Conservation (phyloP, 2,797 vertebrate genomes). For the Tolypeutes matacus region DNA sequence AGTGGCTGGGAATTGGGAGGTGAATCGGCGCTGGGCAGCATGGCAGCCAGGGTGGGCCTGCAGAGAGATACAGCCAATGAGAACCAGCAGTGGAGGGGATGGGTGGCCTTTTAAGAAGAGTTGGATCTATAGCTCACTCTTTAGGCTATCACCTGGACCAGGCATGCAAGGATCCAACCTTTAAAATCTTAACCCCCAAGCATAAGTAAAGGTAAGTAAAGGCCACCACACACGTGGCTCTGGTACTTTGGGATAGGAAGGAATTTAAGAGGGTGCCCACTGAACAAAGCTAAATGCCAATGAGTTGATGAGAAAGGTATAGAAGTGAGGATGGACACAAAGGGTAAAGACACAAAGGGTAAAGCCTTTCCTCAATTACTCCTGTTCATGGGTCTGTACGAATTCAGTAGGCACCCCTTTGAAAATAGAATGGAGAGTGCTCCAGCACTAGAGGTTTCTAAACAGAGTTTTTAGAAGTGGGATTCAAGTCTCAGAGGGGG, state of each 20-base stretch:
- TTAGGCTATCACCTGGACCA: not conserved
- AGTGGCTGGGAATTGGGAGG: not conserved
- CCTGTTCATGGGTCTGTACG: not conserved
- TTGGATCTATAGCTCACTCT: not conserved
- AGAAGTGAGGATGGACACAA: not conserved
- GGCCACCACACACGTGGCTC: not conserved
- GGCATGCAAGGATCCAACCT: not conserved
- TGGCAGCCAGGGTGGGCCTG: not conserved
- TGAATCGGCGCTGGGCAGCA: not conserved
- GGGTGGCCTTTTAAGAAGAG: not conserved
- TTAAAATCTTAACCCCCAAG: not conserved
- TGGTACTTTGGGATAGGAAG: not conserved
- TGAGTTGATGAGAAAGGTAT: not conserved
- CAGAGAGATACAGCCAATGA: not conserved
- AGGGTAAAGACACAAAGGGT: not conserved
- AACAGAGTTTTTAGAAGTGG: not conserved
- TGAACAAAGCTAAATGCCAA: not conserved
- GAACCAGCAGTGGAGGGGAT: not conserved
- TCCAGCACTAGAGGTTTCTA: not conserved
- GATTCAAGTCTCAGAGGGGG: not conserved
- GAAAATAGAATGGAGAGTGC: not conserved
- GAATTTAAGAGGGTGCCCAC: not conserved
- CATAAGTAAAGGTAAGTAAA: not conserved
- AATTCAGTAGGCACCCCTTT: conserved; percentile 2
- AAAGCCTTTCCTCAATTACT: not conserved